Base-by-base conservation (phyloP, 2,888 invertebrate species). In the Stenoptilia bipunctidactyla region DNA sequence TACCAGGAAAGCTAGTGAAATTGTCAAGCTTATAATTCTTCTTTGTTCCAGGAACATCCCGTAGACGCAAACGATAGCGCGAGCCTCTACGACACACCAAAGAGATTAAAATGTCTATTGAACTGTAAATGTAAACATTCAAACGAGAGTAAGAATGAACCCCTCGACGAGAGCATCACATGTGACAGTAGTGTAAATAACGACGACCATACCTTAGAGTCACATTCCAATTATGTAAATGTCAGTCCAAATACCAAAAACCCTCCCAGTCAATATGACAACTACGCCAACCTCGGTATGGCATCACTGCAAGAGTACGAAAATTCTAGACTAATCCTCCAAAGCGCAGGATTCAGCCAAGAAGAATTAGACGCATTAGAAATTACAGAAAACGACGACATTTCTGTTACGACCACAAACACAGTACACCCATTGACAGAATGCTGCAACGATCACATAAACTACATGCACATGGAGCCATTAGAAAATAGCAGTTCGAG, bases 221-320 rank as follows among this genome's bases (percentile, higher is more conserved):
- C 64, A 36, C 67, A 76, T 53, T 70, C 83, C 1, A 86, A 86
- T 59, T 86, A 86, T 56, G 85, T 85, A 27, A 86, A 86, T 58
- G 71, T 85, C 34, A 71, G 73, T 30, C 83, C 84, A 40, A 53
- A 60, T 41, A 55, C 61, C 42, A 60, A 71, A 57, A 67, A 66
- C 44, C 51, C 60, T 25, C 58, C 61, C 40, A 68, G 82, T 38
- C 85, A 86, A 43, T 71, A 73, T 36, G 75, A 75, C 15, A 89
- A 90, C 56, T 91, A 91, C 61, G 90, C 88, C n/a, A 91, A 91
- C 59, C 85, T 93, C 69, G 90, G 92, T 59, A 90, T 92, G 62
- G 89, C 89, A 42, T 92, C 92, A 0, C 69, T 93, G 40, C 90
- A 91, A 53, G 87, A 92, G 48, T 93, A 92, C 60, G 93, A 92